A percentile compares a stretch with the other conserved stretches of the same genome.
phyloP scores from a whole-genome alignment of 2,888 invertebrate species.

The Thera obeliscata region DNA sequence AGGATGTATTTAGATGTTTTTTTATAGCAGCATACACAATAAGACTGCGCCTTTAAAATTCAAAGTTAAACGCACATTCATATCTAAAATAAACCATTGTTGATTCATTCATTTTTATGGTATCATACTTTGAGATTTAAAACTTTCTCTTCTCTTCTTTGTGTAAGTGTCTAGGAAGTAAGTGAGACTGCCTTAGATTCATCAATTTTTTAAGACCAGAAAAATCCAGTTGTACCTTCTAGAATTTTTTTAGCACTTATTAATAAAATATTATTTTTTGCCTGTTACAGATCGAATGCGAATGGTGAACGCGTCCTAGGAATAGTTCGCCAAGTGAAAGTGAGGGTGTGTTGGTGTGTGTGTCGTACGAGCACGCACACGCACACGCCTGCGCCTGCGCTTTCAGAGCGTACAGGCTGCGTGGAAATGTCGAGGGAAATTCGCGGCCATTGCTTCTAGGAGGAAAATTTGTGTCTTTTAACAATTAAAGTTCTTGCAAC shows the following conservation, averaged over 20 bases:
- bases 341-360: conserved; percentile 70
- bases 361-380: conserved; percentile 50
- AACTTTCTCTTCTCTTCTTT: too few species aligned
- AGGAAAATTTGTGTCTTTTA: background rate
- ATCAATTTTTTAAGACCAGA: too few species aligned
- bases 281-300: conserved; percentile 11
- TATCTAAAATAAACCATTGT: too few species aligned
- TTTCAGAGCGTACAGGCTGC: conserved; percentile 60
- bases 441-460: background rate
- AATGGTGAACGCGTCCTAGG: conserved; percentile 56
- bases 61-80: background rate
- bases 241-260: background rate
- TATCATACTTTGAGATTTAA: too few species aligned
- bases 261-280: background rate
- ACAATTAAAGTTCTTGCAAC: background rate
- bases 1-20: conserved; percentile 34
- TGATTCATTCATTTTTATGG: too few species aligned
- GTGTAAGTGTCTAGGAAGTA: too few species aligned
- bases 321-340: conserved; percentile 82
- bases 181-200: too few species aligned
- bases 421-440: conserved; percentile 19
- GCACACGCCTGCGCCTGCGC: conserved; percentile 50
- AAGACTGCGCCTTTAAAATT: background rate
- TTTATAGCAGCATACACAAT: background rate
- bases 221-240: too few species aligned